Base-by-base conservation (phyloP, 2,113 vertebrate species). In the Psettodes erumei region DNA sequence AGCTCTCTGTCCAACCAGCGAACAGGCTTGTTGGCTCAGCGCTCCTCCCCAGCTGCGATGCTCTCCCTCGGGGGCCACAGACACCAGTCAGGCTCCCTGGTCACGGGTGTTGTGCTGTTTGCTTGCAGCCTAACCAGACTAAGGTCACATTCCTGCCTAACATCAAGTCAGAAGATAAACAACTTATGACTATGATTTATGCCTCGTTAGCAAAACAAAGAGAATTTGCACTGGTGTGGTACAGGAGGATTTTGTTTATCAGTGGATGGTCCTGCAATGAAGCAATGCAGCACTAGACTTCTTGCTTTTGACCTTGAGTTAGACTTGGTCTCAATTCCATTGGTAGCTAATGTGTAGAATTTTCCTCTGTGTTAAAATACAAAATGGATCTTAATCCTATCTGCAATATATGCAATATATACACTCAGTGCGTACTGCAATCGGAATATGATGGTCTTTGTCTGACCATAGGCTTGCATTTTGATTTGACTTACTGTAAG, bases 101-200 rank as follows among this genome's bases (percentile, higher is more conserved):
- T 85, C 89, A 88, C 27, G 58, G 79, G 75, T 77, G 53, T 76
- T 73, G 69, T 75, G 60, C 81, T 45, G 37, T 61, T n/a, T 19
- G 60, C 71, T 59, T 21, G 37, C 53, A 77, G 69, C 72, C 75
- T 64, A 80, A 84, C 51, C 23, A 75, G 69, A 43, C 70, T 67
- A 78, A 85, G 80, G 79, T 88, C 80, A 76, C 73, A 74, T 80
- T 88, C 47, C 37, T 59, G 62, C 61, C 60, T 42, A 30, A 16
- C 59, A 71, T 80, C 42, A 15, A 55, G 42, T 81, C 71, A 62
- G 75, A 71, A 79, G 58, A 71, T n/a, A 25, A 4, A 50, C 30
- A 71, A 77, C 42, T 53, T 59, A 10, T 55, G 63, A 77, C 51
- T 15, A 67, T 59, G 42, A 86, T 62, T 40, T 30, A 40, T 48